Evolutionary conservation across 2,888 invertebrate species (phyloP).

Genomic region (Cheilosia vulpina): DNA sequence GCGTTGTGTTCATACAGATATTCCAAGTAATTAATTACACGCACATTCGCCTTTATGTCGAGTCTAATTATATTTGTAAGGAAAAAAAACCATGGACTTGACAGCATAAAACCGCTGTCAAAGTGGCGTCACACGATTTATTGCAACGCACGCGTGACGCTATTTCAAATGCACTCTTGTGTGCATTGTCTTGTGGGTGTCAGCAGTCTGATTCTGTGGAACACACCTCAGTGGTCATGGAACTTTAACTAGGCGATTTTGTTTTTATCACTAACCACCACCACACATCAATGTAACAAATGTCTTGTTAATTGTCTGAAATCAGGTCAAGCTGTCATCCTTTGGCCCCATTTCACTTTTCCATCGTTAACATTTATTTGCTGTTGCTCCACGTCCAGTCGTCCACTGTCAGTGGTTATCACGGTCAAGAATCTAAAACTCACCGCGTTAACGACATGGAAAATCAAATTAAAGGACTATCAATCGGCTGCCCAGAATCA

Average conservation of each 20-base stretch:
- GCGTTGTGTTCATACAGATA: slow-evolving; percentile 51
- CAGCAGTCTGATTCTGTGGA: slow-evolving; percentile 4
- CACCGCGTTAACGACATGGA: slow-evolving; percentile 51
- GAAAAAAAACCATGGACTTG: slow-evolving; percentile 57
- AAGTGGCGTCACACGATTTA: slow-evolving; percentile 75
- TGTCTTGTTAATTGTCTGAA: slow-evolving; percentile 56
- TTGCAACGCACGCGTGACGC: slow-evolving; percentile 71
- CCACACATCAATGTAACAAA: slow-evolving; percentile 36
- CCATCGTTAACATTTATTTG: slow-evolving; percentile 53
- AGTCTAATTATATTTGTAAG: slow-evolving; percentile 63
- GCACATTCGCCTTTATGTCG: slow-evolving; percentile 71
- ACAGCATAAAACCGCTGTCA: slow-evolving; percentile 71
- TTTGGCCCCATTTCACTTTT: slow-evolving; percentile 45
- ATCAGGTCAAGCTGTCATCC: slow-evolving; percentile 68
- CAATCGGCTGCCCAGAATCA: slow-evolving; percentile 36
- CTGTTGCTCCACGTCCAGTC: not conserved
- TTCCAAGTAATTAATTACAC: slow-evolving; percentile 74
- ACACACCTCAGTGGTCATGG: slow-evolving; percentile 19
- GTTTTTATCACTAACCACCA: slow-evolving; percentile 10
- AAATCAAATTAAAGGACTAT: slow-evolving; percentile 67
- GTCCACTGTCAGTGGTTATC: slow-evolving; percentile 30
- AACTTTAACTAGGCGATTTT: slow-evolving; percentile 36
- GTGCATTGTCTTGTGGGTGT: slow-evolving; percentile 4
- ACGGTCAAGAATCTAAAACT: slow-evolving; percentile 62
- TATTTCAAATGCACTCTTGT: slow-evolving; percentile 53